Percentiles rank a stretch among this genome's conserved stretches.
Conservation (phyloP, 2,888 invertebrate species). For the Allophyes oxyacanthae region DNA sequence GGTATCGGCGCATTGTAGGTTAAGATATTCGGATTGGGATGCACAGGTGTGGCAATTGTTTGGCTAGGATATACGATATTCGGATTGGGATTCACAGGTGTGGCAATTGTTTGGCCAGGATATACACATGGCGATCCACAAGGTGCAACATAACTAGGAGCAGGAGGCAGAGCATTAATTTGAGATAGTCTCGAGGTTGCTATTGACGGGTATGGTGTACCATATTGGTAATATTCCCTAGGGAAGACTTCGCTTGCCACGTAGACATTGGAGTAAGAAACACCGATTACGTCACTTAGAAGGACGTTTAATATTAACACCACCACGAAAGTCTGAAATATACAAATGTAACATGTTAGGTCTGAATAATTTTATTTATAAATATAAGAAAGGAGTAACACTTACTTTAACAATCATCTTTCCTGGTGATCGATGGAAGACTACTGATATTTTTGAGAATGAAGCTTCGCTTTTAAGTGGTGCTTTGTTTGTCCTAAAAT, state of each 20-base stretch:
- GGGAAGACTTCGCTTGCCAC: slow-evolving; percentile 71
- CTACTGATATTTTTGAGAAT: slow-evolving; percentile 83
- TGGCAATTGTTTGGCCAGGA: slow-evolving; percentile 59
- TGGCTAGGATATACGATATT: slow-evolving; percentile 64
- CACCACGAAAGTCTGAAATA: slow-evolving; percentile 68
- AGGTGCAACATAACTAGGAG: slow-evolving; percentile 65
- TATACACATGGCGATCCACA: slow-evolving; percentile 78
- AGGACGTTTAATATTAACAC: slow-evolving; percentile 58
- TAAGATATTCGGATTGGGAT: slow-evolving; percentile 60
- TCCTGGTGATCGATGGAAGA: slow-evolving; percentile 78
- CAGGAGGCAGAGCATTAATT: slow-evolving; percentile 64
- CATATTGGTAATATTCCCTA: slow-evolving; percentile 71
- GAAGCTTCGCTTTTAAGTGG: slow-evolving; percentile 80
- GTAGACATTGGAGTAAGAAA: slow-evolving; percentile 77
- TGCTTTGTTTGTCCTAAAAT: slow-evolving; percentile 81
- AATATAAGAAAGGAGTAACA: slow-evolving; percentile 31
- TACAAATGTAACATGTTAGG: slow-evolving; percentile 10
- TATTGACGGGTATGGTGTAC: slow-evolving; percentile 64
- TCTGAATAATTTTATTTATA: neutral
- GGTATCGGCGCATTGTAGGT: slow-evolving; percentile 67
- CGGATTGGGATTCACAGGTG: slow-evolving; percentile 62
- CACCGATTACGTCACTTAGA: slow-evolving; percentile 60
- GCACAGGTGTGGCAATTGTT: slow-evolving; percentile 54
- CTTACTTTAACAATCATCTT: slow-evolving; percentile 86
- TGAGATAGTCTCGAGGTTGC: slow-evolving; percentile 65